Base-by-base conservation (phyloP, 2,797 vertebrate species). In the Hoplostethus mediterraneus region DNA sequence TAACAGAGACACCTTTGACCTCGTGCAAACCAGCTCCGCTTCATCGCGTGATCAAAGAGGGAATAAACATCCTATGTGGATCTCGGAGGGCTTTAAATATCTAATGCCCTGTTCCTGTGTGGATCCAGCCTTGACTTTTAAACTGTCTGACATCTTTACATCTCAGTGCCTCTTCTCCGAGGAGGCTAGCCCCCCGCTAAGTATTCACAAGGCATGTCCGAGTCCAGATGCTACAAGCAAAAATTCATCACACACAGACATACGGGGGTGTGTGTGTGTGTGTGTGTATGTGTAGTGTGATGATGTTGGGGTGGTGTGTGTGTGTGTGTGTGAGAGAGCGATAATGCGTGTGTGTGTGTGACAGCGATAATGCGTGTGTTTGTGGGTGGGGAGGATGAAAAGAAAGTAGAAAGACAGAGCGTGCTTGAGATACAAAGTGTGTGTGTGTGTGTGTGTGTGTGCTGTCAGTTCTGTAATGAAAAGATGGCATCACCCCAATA, bases 401-500 rank as follows among this genome's bases (percentile, higher is more conserved):
- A 58, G n/a, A 66, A 47, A 48, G 49, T 28, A 58, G n/a, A 65
- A 13, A 60, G 28, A 48, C 14, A 68, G 61, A 71, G 14, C 28
- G 57, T 56, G 36, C 40, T 48, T 63, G 3, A 60, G 53, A 60
- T 31, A 38, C 25, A 64, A 8, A 17, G 21, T 40, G 31, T 0
- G 0, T 21, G 25, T 13, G 5, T 4, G 0, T 21, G 25, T 13
- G 5, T 4, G 21, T 55, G 42, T 31, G 63, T 25, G 55, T 36
- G 53, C 9, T 17, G 13, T 55, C 12, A 28, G 52, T 4, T 81
- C 76, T 70, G 77, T 17, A 31, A 54, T 79, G 83, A 75, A 80
- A 77, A 75, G 55, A 68, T 72, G 76, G 80, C 72, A 61, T 68
- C 49, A 51, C 53, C 74, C 62, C 51, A 79, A 75, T 79, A 44